Evolutionary conservation across 2,113 vertebrate species (phyloP).

Genomic region (Periophthalmus modestus): DNA sequence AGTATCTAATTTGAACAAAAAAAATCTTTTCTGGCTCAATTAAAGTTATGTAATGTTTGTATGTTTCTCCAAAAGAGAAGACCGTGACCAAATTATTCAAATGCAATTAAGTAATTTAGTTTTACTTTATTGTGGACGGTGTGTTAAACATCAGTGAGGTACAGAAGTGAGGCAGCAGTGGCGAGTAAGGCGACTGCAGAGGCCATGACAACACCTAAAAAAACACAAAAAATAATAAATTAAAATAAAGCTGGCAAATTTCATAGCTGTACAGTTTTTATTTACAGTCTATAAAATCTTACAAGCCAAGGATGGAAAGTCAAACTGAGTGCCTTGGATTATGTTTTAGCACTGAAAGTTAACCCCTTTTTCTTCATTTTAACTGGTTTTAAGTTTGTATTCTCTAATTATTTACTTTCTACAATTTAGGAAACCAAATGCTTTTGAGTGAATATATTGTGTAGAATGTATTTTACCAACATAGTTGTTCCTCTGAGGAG

Average conservation of each 20-base stretch:
- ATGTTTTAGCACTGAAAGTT: no score
- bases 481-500: slow-evolving; percentile 46
- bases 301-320: no score
- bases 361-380: no score
- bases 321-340: no score
- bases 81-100: background rate
- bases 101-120: slow-evolving; percentile 2
- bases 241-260: no score
- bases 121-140: slow-evolving; percentile 27
- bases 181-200: slow-evolving; percentile 67
- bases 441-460: background rate
- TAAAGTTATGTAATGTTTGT: background rate
- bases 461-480: slow-evolving; percentile 37
- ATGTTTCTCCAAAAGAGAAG: background rate
- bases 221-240: slow-evolving; percentile 9
- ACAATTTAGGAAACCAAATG: no score
- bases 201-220: slow-evolving; percentile 69
- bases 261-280: no score
- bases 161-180: slow-evolving; percentile 69
- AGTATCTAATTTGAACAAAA: background rate
- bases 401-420: no score
- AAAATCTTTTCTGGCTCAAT: no score
- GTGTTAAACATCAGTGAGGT: slow-evolving; percentile 60
- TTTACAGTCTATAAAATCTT: no score
- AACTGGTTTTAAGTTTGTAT: no score